These are phyloP conservation scores for Gavia stellata DNA, from an alignment of 2,113 vertebrate species.

Conservation along the genomic window DNA sequence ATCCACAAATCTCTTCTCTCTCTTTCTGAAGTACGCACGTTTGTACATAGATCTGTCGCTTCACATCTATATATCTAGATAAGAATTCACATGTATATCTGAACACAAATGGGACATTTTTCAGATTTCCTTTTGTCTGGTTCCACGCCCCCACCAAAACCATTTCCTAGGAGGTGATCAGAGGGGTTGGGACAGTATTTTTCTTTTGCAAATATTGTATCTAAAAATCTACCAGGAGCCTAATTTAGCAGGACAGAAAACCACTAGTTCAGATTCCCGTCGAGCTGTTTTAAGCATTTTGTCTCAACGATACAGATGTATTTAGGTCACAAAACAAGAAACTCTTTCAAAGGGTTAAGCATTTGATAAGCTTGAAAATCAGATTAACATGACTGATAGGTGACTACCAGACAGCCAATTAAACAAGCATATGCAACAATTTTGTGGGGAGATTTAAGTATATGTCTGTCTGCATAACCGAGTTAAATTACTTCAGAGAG, in stretches of 20 bases:
- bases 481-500: background rate
- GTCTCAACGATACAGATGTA: background rate
- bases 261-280: background rate
- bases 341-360: constrained; percentile 1
- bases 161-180: constrained; percentile 36
- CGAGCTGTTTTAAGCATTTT: background rate
- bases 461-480: background rate
- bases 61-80: background rate
- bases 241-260: background rate
- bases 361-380: background rate
- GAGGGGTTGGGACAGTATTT: background rate
- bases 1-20: background rate
- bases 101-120: background rate
- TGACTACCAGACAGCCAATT: constrained; percentile 31
- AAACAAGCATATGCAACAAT: background rate
- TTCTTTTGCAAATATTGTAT: background rate
- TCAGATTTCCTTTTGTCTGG: background rate
- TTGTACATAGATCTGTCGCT: background rate
- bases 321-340: constrained; percentile 1
- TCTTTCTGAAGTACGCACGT: background rate
- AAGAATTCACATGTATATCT: background rate
- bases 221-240: background rate
- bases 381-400: background rate
- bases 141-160: background rate
- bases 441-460: background rate